Evolutionary conservation across 2,113 vertebrate species (phyloP).

Genomic region (Prionailurus viverrinus): DNA sequence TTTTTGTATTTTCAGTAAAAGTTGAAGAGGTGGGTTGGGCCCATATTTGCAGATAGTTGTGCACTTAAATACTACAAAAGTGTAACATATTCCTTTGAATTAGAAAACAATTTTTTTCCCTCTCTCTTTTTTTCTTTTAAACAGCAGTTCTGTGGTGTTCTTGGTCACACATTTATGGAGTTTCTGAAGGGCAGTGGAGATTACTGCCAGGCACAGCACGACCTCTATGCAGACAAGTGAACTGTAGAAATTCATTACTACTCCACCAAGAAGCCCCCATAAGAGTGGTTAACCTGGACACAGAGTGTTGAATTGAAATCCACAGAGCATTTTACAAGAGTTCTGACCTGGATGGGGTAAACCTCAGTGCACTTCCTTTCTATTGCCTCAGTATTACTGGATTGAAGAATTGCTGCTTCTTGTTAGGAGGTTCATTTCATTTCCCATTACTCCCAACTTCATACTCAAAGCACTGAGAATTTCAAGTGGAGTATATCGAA

Average conservation of each 20-base stretch:
- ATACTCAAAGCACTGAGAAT: constrained; percentile 89
- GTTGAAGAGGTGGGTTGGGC: background rate
- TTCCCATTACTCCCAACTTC: constrained; percentile 87
- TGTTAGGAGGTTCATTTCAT: constrained; percentile 92
- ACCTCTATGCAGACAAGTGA: constrained; percentile 99
- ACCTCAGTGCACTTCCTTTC: constrained; percentile 96
- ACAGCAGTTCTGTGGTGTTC: constrained; percentile 99
- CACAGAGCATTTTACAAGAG: constrained; percentile 92
- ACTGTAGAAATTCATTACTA: constrained; percentile 92
- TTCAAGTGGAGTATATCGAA: constrained; percentile 90
- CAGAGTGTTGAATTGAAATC: constrained; percentile 89
- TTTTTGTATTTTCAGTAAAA: constrained; percentile 29
- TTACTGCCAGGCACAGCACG: constrained; percentile 99
- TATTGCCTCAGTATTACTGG: constrained; percentile 96
- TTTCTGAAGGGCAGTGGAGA: constrained; percentile 99
- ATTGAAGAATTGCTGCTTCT: constrained; percentile 96
- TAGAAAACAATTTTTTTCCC: constrained; percentile 56
- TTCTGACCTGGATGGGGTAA: constrained; percentile 99
- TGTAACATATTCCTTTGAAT: background rate
- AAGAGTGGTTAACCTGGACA: constrained; percentile 91
- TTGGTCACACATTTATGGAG: constrained; percentile 99
- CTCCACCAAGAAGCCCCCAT: constrained; percentile 94
- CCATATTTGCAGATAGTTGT: background rate
- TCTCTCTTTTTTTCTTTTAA: constrained; percentile 78
- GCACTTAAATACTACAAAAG: background rate